These are phyloP conservation scores for Magallana nippona DNA, from an alignment of 2,888 invertebrate genomes.

Conservation along the genomic window DNA sequence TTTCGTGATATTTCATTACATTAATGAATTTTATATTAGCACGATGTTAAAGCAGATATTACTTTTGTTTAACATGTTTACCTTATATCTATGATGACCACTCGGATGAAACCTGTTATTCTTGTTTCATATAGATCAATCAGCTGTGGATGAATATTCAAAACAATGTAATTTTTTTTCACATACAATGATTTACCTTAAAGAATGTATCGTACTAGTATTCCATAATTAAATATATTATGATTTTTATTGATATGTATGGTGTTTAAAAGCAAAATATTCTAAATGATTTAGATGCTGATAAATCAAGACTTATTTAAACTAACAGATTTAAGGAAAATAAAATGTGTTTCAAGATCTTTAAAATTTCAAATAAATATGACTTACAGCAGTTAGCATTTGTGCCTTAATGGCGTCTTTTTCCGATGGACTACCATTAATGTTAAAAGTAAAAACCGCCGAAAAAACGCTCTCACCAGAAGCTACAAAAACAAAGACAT, in stretches of 20 bases:
- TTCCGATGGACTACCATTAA: not conserved
- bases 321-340: not conserved
- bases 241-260: too few relatives aligned
- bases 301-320: too few relatives aligned
- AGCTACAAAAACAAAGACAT: not conserved
- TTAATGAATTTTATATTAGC: too few relatives aligned
- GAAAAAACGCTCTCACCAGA: not conserved
- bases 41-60: too few relatives aligned
- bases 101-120: not conserved
- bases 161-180: too few relatives aligned
- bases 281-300: too few relatives aligned
- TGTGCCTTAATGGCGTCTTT: not conserved
- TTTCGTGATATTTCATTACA: too few relatives aligned
- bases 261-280: too few relatives aligned
- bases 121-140: not conserved
- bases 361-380: not conserved
- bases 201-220: too few relatives aligned
- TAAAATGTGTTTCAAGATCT: not conserved
- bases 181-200: too few relatives aligned
- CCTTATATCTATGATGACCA: slow-evolving; percentile 1
- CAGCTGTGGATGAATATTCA: not conserved
- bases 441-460: not conserved
- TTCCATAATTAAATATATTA: too few relatives aligned
- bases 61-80: not conserved
- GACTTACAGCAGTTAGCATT: not conserved